Conservation (phyloP, 2,113 vertebrate species). For the Oryzias curvinotus region DNA sequence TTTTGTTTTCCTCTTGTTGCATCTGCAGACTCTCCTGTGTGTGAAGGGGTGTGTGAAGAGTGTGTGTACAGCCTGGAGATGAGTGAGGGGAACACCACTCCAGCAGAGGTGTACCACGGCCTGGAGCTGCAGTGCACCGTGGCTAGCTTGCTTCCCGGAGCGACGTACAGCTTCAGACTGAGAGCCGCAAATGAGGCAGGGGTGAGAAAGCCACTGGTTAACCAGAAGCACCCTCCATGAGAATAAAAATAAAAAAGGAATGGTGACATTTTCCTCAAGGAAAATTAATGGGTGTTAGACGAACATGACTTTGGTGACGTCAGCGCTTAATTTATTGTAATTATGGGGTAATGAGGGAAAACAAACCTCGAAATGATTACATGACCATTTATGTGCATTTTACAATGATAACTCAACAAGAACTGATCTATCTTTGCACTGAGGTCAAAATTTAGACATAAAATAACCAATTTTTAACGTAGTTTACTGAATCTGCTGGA, state of each 20-base stretch:
- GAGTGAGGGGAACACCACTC: conserved; percentile 77
- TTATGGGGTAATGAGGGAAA: too few relatives aligned
- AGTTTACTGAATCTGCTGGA: too few relatives aligned
- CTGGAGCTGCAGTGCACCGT: conserved; percentile 88
- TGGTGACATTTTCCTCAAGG: not conserved
- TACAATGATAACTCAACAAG: too few relatives aligned
- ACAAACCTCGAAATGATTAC: too few relatives aligned
- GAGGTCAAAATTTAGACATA: too few relatives aligned
- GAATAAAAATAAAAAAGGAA: not conserved
- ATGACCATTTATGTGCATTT: too few relatives aligned
- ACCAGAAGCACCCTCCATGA: not conserved
- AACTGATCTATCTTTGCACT: too few relatives aligned
- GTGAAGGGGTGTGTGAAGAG: conserved; percentile 79
- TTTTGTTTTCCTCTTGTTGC: not conserved
- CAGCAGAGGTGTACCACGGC: conserved; percentile 87
- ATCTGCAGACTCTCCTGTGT: conserved; percentile 64
- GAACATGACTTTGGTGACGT: not conserved
- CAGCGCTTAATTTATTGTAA: too few relatives aligned
- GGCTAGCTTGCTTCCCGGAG: conserved; percentile 88
- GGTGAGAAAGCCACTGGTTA: conserved; percentile 76
- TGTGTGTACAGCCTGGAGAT: conserved; percentile 92
- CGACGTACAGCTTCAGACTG: conserved; percentile 87
- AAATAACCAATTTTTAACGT: too few relatives aligned
- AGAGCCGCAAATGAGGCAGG: conserved; percentile 90
- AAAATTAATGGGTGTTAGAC: not conserved